Base-by-base conservation (phyloP, 2,113 vertebrate genomes). In the Heterocephalus glaber region DNA sequence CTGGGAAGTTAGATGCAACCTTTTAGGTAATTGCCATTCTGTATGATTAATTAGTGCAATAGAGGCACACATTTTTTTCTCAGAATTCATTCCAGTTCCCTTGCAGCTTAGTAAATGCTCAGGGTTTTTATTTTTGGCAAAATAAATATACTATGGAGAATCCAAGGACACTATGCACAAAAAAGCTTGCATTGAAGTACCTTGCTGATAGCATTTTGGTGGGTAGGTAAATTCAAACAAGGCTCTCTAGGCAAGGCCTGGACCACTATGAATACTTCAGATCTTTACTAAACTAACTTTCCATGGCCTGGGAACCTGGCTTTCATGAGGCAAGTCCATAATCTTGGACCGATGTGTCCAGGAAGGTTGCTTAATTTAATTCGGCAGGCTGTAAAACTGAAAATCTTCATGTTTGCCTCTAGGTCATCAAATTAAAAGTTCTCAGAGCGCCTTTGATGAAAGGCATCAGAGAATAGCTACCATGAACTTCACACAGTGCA, bases 371-470 rank as follows among this genome's bases (percentile, higher is more conserved):
- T 95, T 96, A 83, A 95, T 86, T 94, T 90, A 68, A 93, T n/a
- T 68, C 35, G 77, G 41, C 11, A 82, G 33, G 41, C 47, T 96
- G 17, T 90, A 89, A 92, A 95, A 54, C n/a, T 63, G 35, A 65
- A 86, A 90, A 86, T 66, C 28, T 86, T 82, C 44, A 20, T 38
- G 61, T 94, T 58, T 95, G 85, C 88, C 47, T 90, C 26, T 77
- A 82, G 92, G 92, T 47, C 85, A 95, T 80, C 85, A 82, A 87
- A 95, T 90, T 81, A 81, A 83, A 89, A 95, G 91, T 87, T 92
- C 90, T 91, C 7, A 14, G 61, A 92, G 52, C 0, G 17, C 72
- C 38, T 95, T 54, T 86, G 84, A 83, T 88, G 85, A 92, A 82
- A 97, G 38, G 44, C 38, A 1, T 86, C 61, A 58, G 92, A 96